These are phyloP conservation scores for Sciaenops ocellatus DNA, from an alignment of 2,797 vertebrate species.

Conservation along the genomic window DNA sequence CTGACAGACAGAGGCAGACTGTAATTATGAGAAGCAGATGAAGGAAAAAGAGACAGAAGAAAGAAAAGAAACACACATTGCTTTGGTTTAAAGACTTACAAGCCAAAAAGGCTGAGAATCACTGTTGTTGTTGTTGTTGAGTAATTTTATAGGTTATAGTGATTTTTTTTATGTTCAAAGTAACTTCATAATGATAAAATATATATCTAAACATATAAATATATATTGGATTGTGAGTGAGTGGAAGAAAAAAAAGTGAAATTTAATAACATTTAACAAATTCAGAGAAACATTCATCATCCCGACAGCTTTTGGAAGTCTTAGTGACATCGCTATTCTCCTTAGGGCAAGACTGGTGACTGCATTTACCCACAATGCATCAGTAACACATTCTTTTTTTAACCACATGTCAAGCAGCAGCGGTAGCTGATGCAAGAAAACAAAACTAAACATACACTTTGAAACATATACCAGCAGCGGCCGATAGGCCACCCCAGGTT, in stretches of 20 bases:
- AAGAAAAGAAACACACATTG: neutral
- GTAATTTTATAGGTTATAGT: too few species aligned
- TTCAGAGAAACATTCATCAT: slow-evolving; percentile 7
- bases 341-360: slow-evolving; percentile 32
- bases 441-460: slow-evolving; percentile 68
- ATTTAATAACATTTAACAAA: slow-evolving; percentile 8
- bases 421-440: slow-evolving; percentile 64
- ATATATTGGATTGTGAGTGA: neutral
- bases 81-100: too few species aligned
- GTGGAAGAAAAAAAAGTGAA: neutral
- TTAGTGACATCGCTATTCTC: slow-evolving; percentile 38
- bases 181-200: neutral
- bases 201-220: neutral
- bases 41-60: too few species aligned
- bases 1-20: neutral
- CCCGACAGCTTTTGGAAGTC: slow-evolving; percentile 7
- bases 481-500: slow-evolving; percentile 64
- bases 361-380: slow-evolving; percentile 62
- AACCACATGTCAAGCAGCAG: slow-evolving; percentile 63
- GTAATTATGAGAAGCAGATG: neutral
- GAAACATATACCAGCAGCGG: slow-evolving; percentile 55
- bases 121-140: too few species aligned
- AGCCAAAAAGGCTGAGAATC: too few species aligned
- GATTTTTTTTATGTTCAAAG: neutral
- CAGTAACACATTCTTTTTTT: slow-evolving; percentile 60